Evolutionary conservation across 2,888 invertebrate species (phyloP).

Genomic region (Apamea epomidion): DNA sequence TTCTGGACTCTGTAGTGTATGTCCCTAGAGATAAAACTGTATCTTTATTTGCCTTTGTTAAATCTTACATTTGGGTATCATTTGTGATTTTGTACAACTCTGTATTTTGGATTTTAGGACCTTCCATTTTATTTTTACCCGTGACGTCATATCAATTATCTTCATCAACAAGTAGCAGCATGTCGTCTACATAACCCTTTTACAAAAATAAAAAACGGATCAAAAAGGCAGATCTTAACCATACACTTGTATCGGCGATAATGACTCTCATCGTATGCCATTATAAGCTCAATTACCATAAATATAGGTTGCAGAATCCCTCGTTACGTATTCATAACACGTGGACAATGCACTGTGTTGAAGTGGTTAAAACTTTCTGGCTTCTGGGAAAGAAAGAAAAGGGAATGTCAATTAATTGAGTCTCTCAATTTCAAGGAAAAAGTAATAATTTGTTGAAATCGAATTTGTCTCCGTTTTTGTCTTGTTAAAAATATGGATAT

Average conservation of each 20-base stretch:
- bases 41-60: conserved; percentile 2
- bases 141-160: neutral
- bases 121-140: neutral
- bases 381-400: conserved; percentile 18
- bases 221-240: conserved; percentile 36
- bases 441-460: neutral
- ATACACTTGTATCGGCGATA: conserved; percentile 58
- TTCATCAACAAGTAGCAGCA: conserved; percentile 5
- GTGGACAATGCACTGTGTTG: conserved; percentile 37
- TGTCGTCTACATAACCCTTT: neutral
- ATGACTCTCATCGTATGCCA: conserved; percentile 53
- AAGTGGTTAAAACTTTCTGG: conserved; percentile 21
- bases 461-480: neutral
- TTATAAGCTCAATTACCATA: conserved; percentile 70
- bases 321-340: conserved; percentile 62
- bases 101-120: neutral
- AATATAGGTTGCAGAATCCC: conserved; percentile 68
- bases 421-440: neutral
- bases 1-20: conserved; percentile 24
- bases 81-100: neutral
- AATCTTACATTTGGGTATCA: neutral
- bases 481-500: neutral
- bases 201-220: neutral
- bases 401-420: neutral
- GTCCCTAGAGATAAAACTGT: neutral